These are phyloP conservation scores for Pitta sordida DNA, from an alignment of 2,113 vertebrate genomes.

Conservation along the genomic window DNA sequence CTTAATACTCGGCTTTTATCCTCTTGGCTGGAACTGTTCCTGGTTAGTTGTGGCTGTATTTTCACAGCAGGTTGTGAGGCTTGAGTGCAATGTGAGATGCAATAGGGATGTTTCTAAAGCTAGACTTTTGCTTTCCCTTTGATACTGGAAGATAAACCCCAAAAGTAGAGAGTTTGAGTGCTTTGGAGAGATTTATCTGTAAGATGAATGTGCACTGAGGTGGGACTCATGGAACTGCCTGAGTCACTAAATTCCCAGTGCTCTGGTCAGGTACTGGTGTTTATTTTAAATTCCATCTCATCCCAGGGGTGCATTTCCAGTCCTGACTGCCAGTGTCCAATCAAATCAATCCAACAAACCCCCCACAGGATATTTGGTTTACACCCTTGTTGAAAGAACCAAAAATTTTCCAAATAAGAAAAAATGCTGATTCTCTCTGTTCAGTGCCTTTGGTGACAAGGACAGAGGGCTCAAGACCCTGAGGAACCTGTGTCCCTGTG, in stretches of 20 bases:
- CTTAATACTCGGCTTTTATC: background rate
- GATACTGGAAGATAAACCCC: background rate
- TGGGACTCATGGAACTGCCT: background rate
- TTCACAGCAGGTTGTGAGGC: background rate
- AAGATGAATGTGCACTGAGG: background rate
- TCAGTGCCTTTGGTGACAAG: background rate
- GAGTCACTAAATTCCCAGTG: background rate
- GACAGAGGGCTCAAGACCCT: background rate
- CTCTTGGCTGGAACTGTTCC: background rate
- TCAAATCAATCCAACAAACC: background rate
- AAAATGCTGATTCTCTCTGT: background rate
- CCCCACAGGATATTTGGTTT: background rate
- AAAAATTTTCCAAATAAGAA: background rate
- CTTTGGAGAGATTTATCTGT: background rate
- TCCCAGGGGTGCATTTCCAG: background rate
- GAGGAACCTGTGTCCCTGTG: rapidly evolving
- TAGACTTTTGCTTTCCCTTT: background rate
- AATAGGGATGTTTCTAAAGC: background rate
- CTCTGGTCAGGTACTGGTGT: background rate
- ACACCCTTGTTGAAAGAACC: background rate
- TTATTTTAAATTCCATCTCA: background rate
- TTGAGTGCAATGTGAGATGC: background rate
- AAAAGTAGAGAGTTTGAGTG: background rate
- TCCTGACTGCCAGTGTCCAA: background rate
- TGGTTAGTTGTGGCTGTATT: background rate